Percentiles rank a stretch among this genome's conserved stretches.
These are phyloP conservation scores for Caenorhabditis plicata DNA, from an alignment of 2,888 invertebrate genomes.

Conservation along the genomic window DNA sequence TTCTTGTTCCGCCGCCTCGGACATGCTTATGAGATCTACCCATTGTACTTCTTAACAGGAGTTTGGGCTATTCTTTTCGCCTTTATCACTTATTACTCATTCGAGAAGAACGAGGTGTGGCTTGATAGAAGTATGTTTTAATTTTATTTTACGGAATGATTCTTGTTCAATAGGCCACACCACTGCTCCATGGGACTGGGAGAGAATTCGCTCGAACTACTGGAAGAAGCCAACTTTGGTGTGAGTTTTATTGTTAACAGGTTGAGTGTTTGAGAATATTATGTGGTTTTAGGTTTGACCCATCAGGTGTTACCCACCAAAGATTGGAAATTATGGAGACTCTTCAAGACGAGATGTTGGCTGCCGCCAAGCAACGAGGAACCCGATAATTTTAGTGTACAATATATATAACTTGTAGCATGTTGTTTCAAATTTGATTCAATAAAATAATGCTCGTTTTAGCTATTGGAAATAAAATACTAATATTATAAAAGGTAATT, in stretches of 20 bases:
- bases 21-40: conserved; percentile 62
- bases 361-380: conserved; percentile 51
- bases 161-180: conserved; percentile 41
- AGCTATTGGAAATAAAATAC: too few relatives aligned
- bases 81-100: conserved; percentile 50
- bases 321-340: conserved; percentile 58
- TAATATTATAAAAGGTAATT: too few relatives aligned
- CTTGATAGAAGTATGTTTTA: conserved; percentile 55
- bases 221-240: conserved; percentile 56
- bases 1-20: conserved; percentile 54
- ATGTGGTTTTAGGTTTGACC: conserved; percentile 43
- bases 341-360: conserved; percentile 56
- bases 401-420: too few relatives aligned
- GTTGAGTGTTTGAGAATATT: neutral
- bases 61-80: conserved; percentile 53
- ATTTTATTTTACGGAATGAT: neutral
- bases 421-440: too few relatives aligned
- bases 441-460: too few relatives aligned
- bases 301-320: conserved; percentile 52
- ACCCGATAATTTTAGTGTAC: conserved; percentile 32
- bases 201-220: conserved; percentile 59
- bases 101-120: conserved; percentile 61
- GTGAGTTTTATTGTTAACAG: conserved; percentile 5
- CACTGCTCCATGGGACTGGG: conserved; percentile 62
- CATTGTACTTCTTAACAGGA: conserved; percentile 50